phyloP scores from a whole-genome alignment of 37 sponge, comb jelly and placozoan genomes.

The Crambe crambe region DNA sequence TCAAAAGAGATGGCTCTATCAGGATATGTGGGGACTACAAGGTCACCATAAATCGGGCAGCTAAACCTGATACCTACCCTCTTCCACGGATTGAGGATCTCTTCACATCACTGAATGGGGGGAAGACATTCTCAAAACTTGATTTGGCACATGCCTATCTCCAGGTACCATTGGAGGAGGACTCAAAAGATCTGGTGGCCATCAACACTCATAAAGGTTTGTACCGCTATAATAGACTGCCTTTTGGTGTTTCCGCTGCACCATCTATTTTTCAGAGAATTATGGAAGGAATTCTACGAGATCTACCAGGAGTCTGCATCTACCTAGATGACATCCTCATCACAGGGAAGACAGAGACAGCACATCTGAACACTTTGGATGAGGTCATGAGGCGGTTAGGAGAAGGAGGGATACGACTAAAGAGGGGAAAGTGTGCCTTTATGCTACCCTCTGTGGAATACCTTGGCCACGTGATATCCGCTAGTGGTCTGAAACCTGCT shows the following conservation, averaged over 20 bases:
- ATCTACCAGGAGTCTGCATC: slow-evolving; percentile 9
- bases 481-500: slow-evolving; percentile 10
- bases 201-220: too few species aligned
- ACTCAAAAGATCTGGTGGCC: slow-evolving; percentile 8
- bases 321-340: slow-evolving; percentile 39
- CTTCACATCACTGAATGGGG: slow-evolving; percentile 17
- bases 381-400: slow-evolving; percentile 36
- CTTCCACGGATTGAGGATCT: too few species aligned
- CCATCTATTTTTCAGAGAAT: slow-evolving; percentile 43
- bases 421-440: slow-evolving; percentile 29
- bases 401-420: slow-evolving; percentile 17
- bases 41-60: too few species aligned
- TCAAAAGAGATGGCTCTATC: too few species aligned
- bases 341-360: slow-evolving; percentile 4
- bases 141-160: slow-evolving; percentile 26
- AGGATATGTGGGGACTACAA: too few species aligned
- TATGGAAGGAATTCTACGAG: slow-evolving; percentile 28
- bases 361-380: too few species aligned
- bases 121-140: slow-evolving; percentile 24
- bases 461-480: slow-evolving; percentile 15
- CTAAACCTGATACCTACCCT: too few species aligned
- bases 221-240: slow-evolving; percentile 30
- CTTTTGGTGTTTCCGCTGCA: slow-evolving; percentile 46
- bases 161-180: slow-evolving; percentile 18
- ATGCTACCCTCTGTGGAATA: slow-evolving; percentile 12